Conservation (phyloP, 92 coral and sea anemone genomes). For the Bergia puertoricense region DNA sequence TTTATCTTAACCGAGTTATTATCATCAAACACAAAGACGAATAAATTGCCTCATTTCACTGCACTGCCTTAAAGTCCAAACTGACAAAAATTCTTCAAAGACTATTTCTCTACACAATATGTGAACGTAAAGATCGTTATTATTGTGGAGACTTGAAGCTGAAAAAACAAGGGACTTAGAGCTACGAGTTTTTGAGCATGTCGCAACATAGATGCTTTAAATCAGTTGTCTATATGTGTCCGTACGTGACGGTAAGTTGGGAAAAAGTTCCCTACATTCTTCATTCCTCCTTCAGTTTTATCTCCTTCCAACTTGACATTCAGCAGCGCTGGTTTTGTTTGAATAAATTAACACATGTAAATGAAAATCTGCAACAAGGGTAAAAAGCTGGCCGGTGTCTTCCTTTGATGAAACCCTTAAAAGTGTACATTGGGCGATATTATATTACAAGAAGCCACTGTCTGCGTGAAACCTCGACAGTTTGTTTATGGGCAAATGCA, state of each 20-base stretch:
- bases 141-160: neutral
- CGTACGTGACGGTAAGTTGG: neutral
- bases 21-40: constrained; percentile 1
- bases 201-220: neutral
- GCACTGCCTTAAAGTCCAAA: neutral
- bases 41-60: neutral
- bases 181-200: no score
- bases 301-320: neutral
- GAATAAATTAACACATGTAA: neutral
- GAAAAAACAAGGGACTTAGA: neutral
- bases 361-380: constrained; percentile 10
- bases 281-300: neutral
- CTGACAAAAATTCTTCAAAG: neutral
- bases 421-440: neutral
- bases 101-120: neutral
- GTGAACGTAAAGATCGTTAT: neutral
- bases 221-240: neutral
- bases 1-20: neutral
- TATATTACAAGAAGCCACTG: constrained; percentile 19
- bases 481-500: constrained; percentile 25
- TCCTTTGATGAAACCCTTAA: constrained; percentile 18
- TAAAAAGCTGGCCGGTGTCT: neutral
- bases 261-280: neutral
- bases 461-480: neutral
- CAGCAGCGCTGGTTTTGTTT: neutral